These are phyloP conservation scores for Spilarctia lutea DNA, from an alignment of 2,888 invertebrate species.

Conservation along the genomic window DNA sequence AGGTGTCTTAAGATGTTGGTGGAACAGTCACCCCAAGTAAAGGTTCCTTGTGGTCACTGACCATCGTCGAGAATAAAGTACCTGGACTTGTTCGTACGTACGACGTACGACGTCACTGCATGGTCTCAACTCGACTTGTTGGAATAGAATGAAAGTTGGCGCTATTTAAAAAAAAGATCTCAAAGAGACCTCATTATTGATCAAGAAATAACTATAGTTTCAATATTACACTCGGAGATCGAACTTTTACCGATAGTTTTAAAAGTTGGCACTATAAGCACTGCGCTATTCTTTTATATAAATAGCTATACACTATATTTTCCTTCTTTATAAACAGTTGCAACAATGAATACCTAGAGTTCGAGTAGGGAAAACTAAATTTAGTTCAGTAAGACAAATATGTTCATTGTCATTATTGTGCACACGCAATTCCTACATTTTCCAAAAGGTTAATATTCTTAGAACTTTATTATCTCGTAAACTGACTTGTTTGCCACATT, in stretches of 20 bases:
- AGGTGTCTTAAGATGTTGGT: conserved; percentile 64
- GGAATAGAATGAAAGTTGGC: conserved; percentile 46
- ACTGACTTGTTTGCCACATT: not conserved
- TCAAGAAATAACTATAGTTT: too few species aligned
- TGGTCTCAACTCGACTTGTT: conserved; percentile 56
- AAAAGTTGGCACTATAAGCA: not conserved
- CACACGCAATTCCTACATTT: not conserved
- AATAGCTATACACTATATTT: not conserved
- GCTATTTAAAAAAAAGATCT: conserved; percentile 40
- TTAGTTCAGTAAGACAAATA: not conserved
- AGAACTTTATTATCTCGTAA: too few species aligned
- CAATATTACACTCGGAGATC: not conserved
- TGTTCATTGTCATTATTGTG: not conserved
- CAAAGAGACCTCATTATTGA: conserved; percentile 5
- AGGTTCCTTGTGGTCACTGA: conserved; percentile 84
- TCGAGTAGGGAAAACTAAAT: not conserved
- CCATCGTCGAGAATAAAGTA: conserved; percentile 83
- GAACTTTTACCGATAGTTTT: not conserved
- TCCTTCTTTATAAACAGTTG: not conserved
- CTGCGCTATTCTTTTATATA: not conserved
- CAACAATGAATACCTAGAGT: not conserved
- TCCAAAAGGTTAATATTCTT: too few species aligned
- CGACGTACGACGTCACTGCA: conserved; percentile 77
- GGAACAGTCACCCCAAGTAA: conserved; percentile 83
- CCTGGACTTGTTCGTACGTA: conserved; percentile 69